Base-by-base conservation (phyloP, 1,140 invertebrate species). In the Antheraea mylitta region DNA sequence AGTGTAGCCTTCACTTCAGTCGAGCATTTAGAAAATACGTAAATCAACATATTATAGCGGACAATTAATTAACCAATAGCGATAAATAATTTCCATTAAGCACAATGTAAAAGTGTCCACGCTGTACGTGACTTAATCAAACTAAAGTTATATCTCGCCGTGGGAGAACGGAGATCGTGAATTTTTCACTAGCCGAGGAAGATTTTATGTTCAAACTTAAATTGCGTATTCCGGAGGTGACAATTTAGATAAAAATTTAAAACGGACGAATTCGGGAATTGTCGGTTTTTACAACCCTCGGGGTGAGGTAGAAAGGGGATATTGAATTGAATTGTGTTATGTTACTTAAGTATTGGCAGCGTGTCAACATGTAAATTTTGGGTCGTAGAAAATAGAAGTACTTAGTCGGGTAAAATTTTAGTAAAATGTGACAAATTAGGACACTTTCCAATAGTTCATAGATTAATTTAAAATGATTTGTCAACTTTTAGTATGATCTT, bases 161-260 rank as follows among this genome's bases (percentile, higher is more conserved):
- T 81, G 73, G 78, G 72, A 62, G 72, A 62, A 69, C 76, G 68
- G 69, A 10, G 69, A 76, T 81, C 78, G 68, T 86, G 83, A 87
- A 86, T 85, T 86, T 85, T 85, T 85, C 82, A 78, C 71, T 78
- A 73, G 72, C 58, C 67, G 69, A 61, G 73, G 74, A 79, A 80
- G 77, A 82, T 87, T 87, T 87, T 85, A 87, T 80, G 85, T 82
- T 74, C 81, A 83, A 87, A 87, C 85, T 87, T 87, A 87, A 85
- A 87, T 85, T 84, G 65, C 53, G 65, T 85, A 82, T 83, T 83
- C 78, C 77, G 67, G 70, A 74, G 81, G 79, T 81, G 84, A 84
- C 80, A 83, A 78, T 84, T 82, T 77, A 83, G 79, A 83, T 79
- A 80, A 84, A 83, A 82, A 76, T 78, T 82, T 82, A 77, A 82